Evolutionary conservation across 2,113 vertebrate genomes (phyloP).

Genomic region (Campylomormyrus numenius): DNA sequence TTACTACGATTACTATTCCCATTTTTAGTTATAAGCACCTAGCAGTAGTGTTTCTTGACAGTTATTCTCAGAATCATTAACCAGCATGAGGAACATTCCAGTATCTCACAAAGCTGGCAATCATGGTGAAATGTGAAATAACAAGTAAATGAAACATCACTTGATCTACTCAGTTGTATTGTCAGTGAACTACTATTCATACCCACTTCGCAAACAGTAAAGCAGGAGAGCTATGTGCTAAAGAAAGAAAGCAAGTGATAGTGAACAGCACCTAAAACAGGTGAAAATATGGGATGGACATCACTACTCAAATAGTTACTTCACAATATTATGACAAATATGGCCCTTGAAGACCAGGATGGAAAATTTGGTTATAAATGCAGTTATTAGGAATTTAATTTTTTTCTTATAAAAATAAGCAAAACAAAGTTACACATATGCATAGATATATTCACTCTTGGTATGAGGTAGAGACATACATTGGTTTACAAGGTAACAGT

Average conservation of each 20-base stretch:
- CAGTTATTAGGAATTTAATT: background rate
- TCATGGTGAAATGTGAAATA: background rate
- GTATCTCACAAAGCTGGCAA: background rate
- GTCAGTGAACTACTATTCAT: background rate
- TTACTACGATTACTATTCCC: background rate
- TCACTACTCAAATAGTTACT: background rate
- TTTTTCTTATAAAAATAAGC: background rate
- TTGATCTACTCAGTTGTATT: background rate
- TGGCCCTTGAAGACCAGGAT: background rate
- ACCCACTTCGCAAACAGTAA: background rate
- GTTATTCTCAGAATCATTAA: background rate
- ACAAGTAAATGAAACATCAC: background rate
- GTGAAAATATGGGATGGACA: background rate
- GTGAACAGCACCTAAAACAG: background rate
- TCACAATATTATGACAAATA: background rate
- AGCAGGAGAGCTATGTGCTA: background rate
- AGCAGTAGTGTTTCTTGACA: background rate
- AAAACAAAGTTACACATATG: background rate
- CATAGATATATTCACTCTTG: background rate
- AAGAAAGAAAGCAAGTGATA: background rate
- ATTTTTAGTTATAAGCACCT: background rate
- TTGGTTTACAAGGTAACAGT: background rate
- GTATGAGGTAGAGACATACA: background rate
- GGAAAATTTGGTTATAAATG: background rate
- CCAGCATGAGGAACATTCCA: background rate